Evolutionary conservation across 2,888 invertebrate species (phyloP).

Genomic region (Trisateles emortualis): DNA sequence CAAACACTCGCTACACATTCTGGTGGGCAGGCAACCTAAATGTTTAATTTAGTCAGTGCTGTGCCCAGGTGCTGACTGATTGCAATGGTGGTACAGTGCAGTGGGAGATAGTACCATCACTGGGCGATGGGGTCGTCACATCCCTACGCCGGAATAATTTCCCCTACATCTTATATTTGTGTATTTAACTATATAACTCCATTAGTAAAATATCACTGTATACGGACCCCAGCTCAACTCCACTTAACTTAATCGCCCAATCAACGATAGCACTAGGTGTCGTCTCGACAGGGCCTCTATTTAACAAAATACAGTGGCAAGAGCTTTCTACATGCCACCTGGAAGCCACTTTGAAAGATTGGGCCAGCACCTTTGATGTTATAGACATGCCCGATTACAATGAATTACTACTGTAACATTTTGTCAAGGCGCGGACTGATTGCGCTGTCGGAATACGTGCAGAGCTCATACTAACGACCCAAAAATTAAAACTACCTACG

Average conservation of each 20-base stretch:
- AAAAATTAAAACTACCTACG: background rate
- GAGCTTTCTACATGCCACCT: background rate
- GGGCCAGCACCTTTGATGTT: background rate
- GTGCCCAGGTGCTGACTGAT: constrained; percentile 1
- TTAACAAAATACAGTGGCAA: background rate
- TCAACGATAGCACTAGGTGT: background rate
- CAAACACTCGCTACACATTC: no score
- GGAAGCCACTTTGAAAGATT: background rate
- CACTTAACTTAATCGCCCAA: no score
- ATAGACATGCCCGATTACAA: background rate
- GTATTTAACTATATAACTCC: no score
- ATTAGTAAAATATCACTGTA: no score
- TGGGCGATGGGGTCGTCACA: constrained; percentile 5
- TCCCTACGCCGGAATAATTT: constrained; percentile 1
- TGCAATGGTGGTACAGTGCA: background rate
- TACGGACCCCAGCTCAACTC: no score
- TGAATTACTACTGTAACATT: background rate
- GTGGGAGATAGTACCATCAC: background rate
- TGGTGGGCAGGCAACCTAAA: no score
- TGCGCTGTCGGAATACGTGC: background rate
- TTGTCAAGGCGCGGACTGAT: background rate
- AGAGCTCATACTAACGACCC: background rate
- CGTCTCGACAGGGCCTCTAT: background rate
- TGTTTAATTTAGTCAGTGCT: background rate
- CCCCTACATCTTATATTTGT: no score